Percentiles rank a stretch among this genome's conserved stretches.
Evolutionary conservation across 2,888 invertebrate species (phyloP).

Genomic region (Lumbricus terrestris): DNA sequence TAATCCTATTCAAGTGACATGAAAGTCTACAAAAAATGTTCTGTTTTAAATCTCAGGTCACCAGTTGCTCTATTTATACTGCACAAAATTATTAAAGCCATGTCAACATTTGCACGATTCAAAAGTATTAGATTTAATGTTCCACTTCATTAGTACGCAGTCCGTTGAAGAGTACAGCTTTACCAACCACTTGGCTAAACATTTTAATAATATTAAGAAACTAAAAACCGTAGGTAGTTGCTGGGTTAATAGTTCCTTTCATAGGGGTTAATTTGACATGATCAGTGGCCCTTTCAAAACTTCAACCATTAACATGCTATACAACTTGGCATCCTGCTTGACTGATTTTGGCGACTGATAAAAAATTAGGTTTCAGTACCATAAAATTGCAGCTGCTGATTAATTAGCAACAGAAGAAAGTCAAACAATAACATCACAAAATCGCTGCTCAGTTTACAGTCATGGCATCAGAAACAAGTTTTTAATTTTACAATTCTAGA

Average conservation of each 20-base stretch:
- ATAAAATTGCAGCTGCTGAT: background rate
- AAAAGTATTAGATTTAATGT: background rate
- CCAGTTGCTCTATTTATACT: too few relatives aligned
- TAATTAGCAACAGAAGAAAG: background rate
- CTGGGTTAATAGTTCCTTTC: background rate
- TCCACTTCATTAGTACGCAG: background rate
- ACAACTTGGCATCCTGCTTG: background rate
- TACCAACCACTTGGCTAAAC: background rate
- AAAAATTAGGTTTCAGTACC: background rate
- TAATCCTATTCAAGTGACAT: background rate
- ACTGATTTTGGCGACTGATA: background rate
- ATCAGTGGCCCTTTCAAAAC: background rate
- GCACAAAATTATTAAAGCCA: background rate
- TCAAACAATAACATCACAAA: background rate
- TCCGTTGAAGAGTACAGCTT: background rate
- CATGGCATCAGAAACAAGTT: constrained; percentile 3
- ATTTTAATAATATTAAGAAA: background rate
- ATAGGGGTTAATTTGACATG: background rate
- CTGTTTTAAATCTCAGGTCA: background rate
- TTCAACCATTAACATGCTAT: background rate
- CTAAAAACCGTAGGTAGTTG: background rate
- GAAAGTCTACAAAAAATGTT: background rate
- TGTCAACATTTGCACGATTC: background rate
- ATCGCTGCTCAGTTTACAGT: background rate
- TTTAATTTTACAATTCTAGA: background rate